phyloP scores from a whole-genome alignment of 1,140 invertebrate species.

The Drosophila sturtevanti region DNA sequence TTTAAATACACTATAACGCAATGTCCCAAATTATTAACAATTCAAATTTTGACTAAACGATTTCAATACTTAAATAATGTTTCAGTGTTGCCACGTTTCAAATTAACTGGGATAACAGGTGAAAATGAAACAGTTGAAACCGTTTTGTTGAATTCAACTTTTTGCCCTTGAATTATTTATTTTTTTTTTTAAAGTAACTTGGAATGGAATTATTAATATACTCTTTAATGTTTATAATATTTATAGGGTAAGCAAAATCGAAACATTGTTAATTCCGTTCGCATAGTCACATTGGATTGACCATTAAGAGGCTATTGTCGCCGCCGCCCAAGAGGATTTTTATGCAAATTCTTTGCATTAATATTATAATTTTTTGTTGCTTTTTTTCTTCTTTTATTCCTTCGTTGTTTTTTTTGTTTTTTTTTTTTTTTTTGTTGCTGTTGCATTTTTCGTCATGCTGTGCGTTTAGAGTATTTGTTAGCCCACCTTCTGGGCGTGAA shows the following conservation, averaged over 20 bases:
- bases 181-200: no score
- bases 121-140: no score
- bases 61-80: no score
- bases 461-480: neutral
- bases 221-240: no score
- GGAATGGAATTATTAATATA: no score
- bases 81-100: no score
- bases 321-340: conserved; percentile 55
- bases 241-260: neutral
- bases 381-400: neutral
- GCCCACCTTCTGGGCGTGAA: neutral
- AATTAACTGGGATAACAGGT: no score
- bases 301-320: conserved; percentile 65
- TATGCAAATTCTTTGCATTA: conserved; percentile 38
- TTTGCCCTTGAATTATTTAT: no score
- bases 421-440: neutral
- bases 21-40: no score
- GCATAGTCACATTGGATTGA: conserved; percentile 21
- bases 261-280: conserved; percentile 42
- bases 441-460: neutral
- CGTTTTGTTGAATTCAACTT: no score
- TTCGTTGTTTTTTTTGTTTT: neutral
- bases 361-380: neutral
- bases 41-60: no score
- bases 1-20: no score